Percentiles rank a stretch among this genome's conserved stretches.
Evolutionary conservation across 2,797 vertebrate genomes (phyloP).

Genomic region (Myotis daubentonii): DNA sequence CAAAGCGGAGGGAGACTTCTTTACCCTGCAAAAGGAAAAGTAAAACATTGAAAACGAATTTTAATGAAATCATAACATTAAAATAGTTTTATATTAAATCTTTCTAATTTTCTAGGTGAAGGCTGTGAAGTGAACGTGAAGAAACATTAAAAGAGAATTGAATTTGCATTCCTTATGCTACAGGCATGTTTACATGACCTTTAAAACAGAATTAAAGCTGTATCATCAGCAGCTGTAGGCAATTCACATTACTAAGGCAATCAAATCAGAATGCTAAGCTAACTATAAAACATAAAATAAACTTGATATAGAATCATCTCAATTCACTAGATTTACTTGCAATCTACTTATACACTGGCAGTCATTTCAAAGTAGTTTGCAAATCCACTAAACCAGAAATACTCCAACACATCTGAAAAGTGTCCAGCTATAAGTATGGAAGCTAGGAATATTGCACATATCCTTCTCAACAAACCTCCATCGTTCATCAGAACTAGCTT

Average conservation of each 20-base stretch:
- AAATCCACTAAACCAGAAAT: constrained; percentile 63
- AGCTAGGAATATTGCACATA: constrained; percentile 47
- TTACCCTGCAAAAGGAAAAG: constrained; percentile 74
- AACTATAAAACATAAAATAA: constrained; percentile 90
- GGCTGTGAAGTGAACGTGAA: constrained; percentile 82
- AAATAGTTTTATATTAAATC: constrained; percentile 81
- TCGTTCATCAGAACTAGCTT: background rate
- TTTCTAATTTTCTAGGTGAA: constrained; percentile 85
- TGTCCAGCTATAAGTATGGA: constrained; percentile 31
- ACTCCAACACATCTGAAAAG: background rate
- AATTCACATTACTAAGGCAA: constrained; percentile 89
- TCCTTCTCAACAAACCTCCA: constrained; percentile 38
- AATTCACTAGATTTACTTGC: constrained; percentile 87
- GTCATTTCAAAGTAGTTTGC: constrained; percentile 80
- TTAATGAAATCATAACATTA: constrained; percentile 80
- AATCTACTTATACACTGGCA: constrained; percentile 84
- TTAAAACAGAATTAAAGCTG: constrained; percentile 90
- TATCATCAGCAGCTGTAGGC: constrained; percentile 89
- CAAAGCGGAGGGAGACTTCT: constrained; percentile 65
- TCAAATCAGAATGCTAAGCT: constrained; percentile 89
- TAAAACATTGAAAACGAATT: constrained; percentile 71
- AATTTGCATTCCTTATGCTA: constrained; percentile 88
- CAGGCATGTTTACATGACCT: constrained; percentile 89
- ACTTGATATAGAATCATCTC: constrained; percentile 84
- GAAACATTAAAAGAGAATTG: constrained; percentile 86